These are phyloP conservation scores for Drosophila nigromelanica DNA, from an alignment of 1,140 invertebrate species.

Conservation along the genomic window DNA sequence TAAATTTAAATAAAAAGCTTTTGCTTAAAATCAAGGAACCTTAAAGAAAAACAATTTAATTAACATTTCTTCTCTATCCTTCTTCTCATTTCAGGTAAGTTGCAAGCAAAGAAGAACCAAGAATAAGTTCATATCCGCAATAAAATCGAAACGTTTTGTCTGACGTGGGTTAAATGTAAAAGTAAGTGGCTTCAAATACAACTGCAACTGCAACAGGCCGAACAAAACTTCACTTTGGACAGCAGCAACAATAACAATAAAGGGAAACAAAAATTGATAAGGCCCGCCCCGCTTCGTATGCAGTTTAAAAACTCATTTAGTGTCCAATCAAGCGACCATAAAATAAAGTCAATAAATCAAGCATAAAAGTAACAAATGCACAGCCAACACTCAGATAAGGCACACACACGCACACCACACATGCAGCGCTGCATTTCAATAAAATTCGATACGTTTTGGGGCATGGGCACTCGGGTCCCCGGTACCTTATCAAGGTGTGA, in stretches of 20 bases:
- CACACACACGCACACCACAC: constrained; percentile 25
- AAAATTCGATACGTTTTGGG: constrained; percentile 79
- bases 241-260: constrained; percentile 37
- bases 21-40: not conserved
- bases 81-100: constrained; percentile 73
- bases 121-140: constrained; percentile 51
- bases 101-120: constrained; percentile 16
- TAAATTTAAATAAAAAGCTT: constrained; percentile 44
- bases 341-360: constrained; percentile 82
- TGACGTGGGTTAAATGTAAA: constrained; percentile 73
- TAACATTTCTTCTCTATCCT: constrained; percentile 55
- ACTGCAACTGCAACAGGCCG: constrained; percentile 32
- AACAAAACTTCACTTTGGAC: constrained; percentile 10
- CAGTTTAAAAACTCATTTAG: constrained; percentile 82
- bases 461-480: constrained; percentile 26
- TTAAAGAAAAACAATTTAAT: constrained; percentile 67
- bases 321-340: constrained; percentile 81
- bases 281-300: constrained; percentile 73
- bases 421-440: constrained; percentile 72
- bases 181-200: constrained; percentile 67
- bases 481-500: constrained; percentile 74
- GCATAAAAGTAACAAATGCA: constrained; percentile 81
- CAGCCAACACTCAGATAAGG: constrained; percentile 74
- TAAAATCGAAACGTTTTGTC: constrained; percentile 78
- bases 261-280: constrained; percentile 65